Conservation (phyloP, 2,888 invertebrate genomes). For the Hoplodrina ambigua region DNA sequence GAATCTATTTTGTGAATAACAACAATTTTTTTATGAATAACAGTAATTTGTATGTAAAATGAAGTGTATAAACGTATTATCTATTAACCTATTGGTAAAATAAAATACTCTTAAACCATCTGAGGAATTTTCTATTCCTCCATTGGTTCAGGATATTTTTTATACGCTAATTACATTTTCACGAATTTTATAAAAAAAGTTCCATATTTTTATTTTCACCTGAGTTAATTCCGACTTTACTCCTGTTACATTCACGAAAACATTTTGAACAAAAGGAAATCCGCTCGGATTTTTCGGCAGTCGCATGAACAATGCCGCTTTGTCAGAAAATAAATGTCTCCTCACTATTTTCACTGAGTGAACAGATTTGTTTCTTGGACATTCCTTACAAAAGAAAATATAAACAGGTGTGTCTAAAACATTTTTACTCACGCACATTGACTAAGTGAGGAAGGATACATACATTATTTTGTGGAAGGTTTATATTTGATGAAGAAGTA, state of each 20-base stretch:
- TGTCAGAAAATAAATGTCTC: constrained; percentile 56
- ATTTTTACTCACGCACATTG: constrained; percentile 35
- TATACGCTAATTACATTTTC: constrained; percentile 4
- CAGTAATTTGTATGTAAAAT: neutral
- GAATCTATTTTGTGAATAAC: constrained; percentile 22
- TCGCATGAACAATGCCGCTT: constrained; percentile 49
- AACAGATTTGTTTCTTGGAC: constrained; percentile 56
- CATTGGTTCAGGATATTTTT: neutral
- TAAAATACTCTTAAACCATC: neutral
- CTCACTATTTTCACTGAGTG: constrained; percentile 57
- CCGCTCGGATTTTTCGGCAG: constrained; percentile 36
- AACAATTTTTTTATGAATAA: constrained; percentile 5
- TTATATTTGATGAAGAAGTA: neutral
- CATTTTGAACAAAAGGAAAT: constrained; percentile 31
- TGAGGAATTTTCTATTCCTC: neutral
- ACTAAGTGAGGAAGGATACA: constrained; percentile 4
- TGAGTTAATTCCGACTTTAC: constrained; percentile 9
- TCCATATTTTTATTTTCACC: constrained; percentile 1
- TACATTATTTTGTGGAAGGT: constrained; percentile 16
- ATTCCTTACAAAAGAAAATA: constrained; percentile 41
- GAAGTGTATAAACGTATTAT: neutral
- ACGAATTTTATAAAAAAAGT: neutral
- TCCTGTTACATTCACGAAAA: constrained; percentile 6
- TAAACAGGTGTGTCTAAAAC: constrained; percentile 48
- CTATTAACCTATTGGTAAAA: neutral